Conservation (phyloP, 2,888 invertebrate genomes). For the Cryptocephalus moraei region DNA sequence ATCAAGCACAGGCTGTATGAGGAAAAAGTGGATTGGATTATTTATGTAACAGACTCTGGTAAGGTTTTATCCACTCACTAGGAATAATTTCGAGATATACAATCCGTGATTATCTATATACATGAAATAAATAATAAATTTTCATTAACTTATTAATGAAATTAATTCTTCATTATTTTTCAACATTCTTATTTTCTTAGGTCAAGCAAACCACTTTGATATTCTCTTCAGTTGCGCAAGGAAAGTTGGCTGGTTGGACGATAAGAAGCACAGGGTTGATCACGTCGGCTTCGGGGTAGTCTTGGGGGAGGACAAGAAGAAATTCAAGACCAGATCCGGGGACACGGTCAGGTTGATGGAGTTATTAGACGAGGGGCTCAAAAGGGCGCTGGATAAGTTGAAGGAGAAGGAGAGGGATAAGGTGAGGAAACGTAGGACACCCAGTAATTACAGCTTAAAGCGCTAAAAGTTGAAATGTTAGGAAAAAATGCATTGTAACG, state of each 20-base stretch:
- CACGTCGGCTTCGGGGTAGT: conserved; percentile 96
- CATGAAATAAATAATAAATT: too few relatives aligned
- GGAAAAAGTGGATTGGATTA: conserved; percentile 79
- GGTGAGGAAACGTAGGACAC: conserved; percentile 40
- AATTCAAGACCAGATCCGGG: conserved; percentile 96
- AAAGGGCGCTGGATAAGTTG: conserved; percentile 71
- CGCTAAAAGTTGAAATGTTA: too few relatives aligned
- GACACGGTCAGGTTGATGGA: conserved; percentile 79
- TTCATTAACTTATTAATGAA: too few relatives aligned
- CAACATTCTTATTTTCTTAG: too few relatives aligned
- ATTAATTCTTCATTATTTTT: too few relatives aligned
- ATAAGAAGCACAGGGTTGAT: conserved; percentile 59
- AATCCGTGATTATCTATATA: too few relatives aligned
- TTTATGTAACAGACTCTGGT: conserved; percentile 92
- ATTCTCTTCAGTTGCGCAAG: conserved; percentile 70
- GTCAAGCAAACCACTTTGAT: conserved; percentile 66
- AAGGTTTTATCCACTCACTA: too few relatives aligned
- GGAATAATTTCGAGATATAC: too few relatives aligned
- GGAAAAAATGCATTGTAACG: too few relatives aligned
- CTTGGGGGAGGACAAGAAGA: conserved; percentile 96
- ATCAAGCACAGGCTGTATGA: conserved; percentile 73
- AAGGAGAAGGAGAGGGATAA: conserved; percentile 80
- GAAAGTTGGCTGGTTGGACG: conserved; percentile 59
- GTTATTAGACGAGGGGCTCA: conserved; percentile 84
- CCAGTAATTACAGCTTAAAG: neutral